Evolutionary conservation across 2,888 invertebrate genomes (phyloP), one percentile per base, ranked within the genome.

Genomic region (Volucella inflata): DNA sequence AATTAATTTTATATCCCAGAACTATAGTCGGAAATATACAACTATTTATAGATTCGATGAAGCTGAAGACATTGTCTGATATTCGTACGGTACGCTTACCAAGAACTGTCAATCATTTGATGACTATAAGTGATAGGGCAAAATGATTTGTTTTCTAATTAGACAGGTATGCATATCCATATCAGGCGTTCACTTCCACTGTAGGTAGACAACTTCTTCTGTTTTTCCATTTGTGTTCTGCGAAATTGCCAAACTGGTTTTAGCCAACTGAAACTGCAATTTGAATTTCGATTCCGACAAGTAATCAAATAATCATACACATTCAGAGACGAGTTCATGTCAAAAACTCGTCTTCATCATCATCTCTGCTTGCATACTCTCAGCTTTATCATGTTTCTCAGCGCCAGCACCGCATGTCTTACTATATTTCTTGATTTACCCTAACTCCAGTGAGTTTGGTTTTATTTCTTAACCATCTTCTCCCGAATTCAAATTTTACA

Each of bases 271-370:
- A 11, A 30, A 42, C 48, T 55, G 60, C 65, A 68, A 77, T 72
- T 76, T 67, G 60, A 62, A 72, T 62, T 82, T 65, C 65, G 51
- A 74, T 68, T 72, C 83, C 62, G 83, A 83, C 78, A 83, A 83
- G 60, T 64, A 67, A 79, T 78, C 83, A 83, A 83, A 78, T 72
- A 78, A 62, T 78, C 83, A 74, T 78, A 78, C 83, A 67, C 40
- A 82, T 77, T 70, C 59, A 38, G 48, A 30, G 30, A 60, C 59
- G 40, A 8, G 40, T 72, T 78, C 72, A 79, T 70, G 79, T 84
- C 83, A 79, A 57, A 79, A 70, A 84, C 83, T 84, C 79, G 83
- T 84, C 83, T 83, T 67, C 81, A 76, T 76, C 65, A 67, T 48
- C 67, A 62, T 55, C 67, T 64, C 17, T 67, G 21, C 10, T 62